A percentile compares a stretch with the other conserved stretches of the same genome.
Conservation (phyloP, 2,113 vertebrate genomes). For the Muntiacus reevesi region DNA sequence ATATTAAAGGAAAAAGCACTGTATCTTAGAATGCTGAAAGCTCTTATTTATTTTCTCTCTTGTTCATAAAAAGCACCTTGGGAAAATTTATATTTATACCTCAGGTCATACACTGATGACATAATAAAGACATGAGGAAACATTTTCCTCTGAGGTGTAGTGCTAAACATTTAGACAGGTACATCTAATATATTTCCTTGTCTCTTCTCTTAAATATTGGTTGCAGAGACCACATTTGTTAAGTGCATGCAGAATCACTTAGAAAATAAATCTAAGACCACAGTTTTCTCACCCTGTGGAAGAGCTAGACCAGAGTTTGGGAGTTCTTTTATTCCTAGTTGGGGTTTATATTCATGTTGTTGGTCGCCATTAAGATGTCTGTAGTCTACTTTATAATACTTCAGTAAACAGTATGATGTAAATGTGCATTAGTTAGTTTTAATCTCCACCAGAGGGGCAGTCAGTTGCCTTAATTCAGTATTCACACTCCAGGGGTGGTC, state of each 20-base stretch:
- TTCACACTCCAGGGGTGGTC: conserved; percentile 6
- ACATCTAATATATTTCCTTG: conserved; percentile 38
- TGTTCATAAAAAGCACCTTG: conserved; percentile 63
- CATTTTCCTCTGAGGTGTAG: conserved; percentile 33
- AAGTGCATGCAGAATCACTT: conserved; percentile 3
- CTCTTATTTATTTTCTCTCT: conserved; percentile 67
- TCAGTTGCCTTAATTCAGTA: neutral
- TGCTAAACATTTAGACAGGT: conserved; percentile 42
- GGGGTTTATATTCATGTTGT: neutral
- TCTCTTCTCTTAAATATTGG: conserved; percentile 41
- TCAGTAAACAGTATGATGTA: neutral
- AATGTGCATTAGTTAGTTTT: conserved; percentile 20
- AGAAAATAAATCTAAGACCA: conserved; percentile 33
- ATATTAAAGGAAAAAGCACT: conserved; percentile 39
- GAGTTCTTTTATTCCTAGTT: neutral
- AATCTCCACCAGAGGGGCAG: conserved; percentile 10
- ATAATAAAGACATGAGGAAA: conserved; percentile 51
- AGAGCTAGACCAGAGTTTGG: neutral
- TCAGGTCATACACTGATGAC: conserved; percentile 37
- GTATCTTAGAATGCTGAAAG: conserved; percentile 48
- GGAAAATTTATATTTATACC: conserved; percentile 54
- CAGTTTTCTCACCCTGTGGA: neutral
- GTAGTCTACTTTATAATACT: conserved; percentile 35
- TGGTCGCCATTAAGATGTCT: neutral
- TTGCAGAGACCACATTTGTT: conserved; percentile 14